Evolutionary conservation across 2,888 invertebrate species (phyloP), one percentile per base, ranked within the genome.

Genomic region (Noctua janthe): DNA sequence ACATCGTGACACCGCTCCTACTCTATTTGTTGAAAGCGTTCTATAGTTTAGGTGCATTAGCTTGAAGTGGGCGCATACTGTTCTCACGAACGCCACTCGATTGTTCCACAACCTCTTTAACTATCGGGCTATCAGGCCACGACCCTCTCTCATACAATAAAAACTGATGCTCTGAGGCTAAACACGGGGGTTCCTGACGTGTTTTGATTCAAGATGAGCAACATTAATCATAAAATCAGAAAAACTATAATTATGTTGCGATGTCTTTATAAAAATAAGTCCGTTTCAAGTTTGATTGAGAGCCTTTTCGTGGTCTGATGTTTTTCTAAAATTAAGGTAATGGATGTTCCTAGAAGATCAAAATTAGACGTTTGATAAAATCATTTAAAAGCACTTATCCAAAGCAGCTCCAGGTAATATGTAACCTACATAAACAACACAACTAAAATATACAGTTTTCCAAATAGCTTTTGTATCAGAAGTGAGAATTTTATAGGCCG

Each of bases 71-170:
- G 83, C 90, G 90, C 89, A 85, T 89, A 87, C 93, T 93, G 94
- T 96, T 94, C 96, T 96, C 96, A 96, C 96, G 96, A 95, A 92
- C 90, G 90, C 92, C 90, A 92, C 93, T 94, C 94, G 94, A 95
- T 96, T 96, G 95, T 96, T 95, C 93, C 92, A 92, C 93, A 95
- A 94, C 93, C 94, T 94, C 94, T 94, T 39, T 94, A 94, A 95
- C 96, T 94, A 95, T 95, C 94, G 88, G 93, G 92, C 94, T 95
- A 95, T 95, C 94, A 92, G 95, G 94, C 94, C 95, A 93, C 94
- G 96, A 95, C 95, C 95, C 93, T 90, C 73, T 88, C 89, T 93
- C 87, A 89, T 92, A 90, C 91, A 91, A 93, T 94, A 94, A 94
- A 94, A 94, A 94, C 91, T 90, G 87, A 86, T 85, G 83, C 88